Conservation (phyloP, 2,113 vertebrate species). For the Platycercus adscitus region DNA sequence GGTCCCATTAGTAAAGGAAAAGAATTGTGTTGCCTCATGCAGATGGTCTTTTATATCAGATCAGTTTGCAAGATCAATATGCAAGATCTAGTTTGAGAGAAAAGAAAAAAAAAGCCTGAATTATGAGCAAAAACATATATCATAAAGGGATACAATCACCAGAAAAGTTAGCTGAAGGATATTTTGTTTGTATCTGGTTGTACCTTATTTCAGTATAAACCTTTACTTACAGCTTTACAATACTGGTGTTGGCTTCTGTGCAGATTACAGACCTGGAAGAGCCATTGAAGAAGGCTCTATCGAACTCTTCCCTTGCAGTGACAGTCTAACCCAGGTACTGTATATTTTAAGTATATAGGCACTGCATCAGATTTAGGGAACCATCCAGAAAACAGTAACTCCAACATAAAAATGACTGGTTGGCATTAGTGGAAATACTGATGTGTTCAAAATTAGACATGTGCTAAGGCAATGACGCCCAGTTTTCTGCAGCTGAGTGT, state of each 20-base stretch:
- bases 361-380: not conserved
- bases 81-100: not conserved
- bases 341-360: not conserved
- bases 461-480: not conserved
- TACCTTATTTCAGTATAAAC: conserved; percentile 40
- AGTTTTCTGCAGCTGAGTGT: not conserved
- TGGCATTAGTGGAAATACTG: not conserved
- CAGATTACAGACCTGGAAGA: conserved; percentile 72
- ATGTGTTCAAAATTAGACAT: not conserved
- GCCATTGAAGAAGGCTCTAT: conserved; percentile 62
- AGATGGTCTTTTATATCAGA: not conserved
- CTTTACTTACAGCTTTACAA: conserved; percentile 85
- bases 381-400: not conserved
- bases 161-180: not conserved
- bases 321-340: conserved; percentile 82
- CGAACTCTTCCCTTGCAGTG: conserved; percentile 79
- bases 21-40: not conserved
- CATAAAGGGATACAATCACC: not conserved
- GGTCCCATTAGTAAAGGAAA: not conserved
- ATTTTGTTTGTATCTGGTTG: not conserved
- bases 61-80: not conserved
- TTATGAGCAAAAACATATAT: not conserved
- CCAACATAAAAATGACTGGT: not conserved
- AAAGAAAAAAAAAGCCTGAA: not conserved
- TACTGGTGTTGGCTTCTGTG: conserved; percentile 82